A percentile compares a stretch with the other conserved stretches of the same genome.
Evolutionary conservation across 2,888 invertebrate species (phyloP).

Genomic region (Bimastos eiseni): DNA sequence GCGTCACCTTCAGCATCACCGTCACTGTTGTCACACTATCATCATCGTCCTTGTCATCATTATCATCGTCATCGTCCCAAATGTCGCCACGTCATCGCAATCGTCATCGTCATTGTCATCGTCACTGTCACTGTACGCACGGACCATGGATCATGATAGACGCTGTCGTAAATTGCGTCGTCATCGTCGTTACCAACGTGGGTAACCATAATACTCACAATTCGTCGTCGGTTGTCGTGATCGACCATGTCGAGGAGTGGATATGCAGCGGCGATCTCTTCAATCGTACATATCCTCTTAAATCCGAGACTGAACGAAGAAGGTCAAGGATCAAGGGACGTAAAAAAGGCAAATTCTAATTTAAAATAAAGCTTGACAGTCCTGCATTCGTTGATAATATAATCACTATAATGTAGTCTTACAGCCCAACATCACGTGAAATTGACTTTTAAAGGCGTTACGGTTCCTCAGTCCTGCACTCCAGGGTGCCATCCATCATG

Average conservation of each 20-base stretch:
- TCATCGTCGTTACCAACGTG: background rate
- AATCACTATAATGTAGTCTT: too few species aligned
- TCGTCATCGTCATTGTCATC: background rate
- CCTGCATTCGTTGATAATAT: too few species aligned
- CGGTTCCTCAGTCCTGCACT: too few species aligned
- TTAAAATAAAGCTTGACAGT: background rate
- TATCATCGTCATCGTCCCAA: slow-evolving; percentile 48
- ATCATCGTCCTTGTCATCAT: background rate
- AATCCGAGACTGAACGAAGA: slow-evolving; percentile 55
- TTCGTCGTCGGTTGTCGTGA: slow-evolving; percentile 55
- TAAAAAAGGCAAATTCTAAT: background rate
- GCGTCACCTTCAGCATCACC: background rate
- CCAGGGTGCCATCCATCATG: too few species aligned
- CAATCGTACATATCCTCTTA: slow-evolving; percentile 56
- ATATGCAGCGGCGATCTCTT: slow-evolving; percentile 58
- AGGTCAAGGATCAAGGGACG: slow-evolving; percentile 17
- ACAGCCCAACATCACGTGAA: too few species aligned
- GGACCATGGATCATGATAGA: background rate
- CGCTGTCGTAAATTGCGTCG: background rate
- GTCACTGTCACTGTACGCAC: background rate
- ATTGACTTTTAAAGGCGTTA: too few species aligned
- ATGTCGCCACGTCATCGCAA: too few species aligned
- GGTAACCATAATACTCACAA: slow-evolving; percentile 46
- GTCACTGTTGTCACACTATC: background rate
- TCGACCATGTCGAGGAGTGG: slow-evolving; percentile 62